A percentile compares a stretch with the other conserved stretches of the same genome.
These are phyloP conservation scores for Neomonachus schauinslandi DNA, from an alignment of 2,113 vertebrate species.

Conservation along the genomic window DNA sequence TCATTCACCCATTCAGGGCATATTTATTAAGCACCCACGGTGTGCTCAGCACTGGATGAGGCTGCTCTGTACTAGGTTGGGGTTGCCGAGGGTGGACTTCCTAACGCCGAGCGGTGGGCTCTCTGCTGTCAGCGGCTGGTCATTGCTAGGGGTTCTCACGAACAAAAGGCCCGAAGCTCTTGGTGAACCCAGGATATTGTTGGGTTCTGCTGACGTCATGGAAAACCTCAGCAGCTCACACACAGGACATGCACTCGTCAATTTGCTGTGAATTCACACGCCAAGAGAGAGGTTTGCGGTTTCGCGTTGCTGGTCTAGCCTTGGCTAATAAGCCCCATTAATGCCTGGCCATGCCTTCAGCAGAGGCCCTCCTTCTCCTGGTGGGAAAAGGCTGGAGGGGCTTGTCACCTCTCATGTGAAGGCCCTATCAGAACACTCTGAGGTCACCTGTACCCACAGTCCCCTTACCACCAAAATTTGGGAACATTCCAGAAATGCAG, in stretches of 20 bases:
- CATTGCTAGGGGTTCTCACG: neutral
- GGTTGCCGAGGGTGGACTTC: too few relatives aligned
- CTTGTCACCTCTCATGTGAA: neutral
- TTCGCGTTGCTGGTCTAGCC: neutral
- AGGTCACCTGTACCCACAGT: neutral
- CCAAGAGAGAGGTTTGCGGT: neutral
- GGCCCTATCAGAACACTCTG: neutral
- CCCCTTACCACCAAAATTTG: neutral
- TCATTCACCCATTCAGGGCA: neutral
- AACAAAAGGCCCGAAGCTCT: neutral
- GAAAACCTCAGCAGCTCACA: slow-evolving; percentile 1
- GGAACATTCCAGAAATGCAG: neutral
- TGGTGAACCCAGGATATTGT: neutral
- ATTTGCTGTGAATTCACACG: neutral
- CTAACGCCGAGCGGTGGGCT: neutral
- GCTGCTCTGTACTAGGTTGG: neutral
- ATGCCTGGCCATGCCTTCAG: neutral
- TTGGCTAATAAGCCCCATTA: neutral
- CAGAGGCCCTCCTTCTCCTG: neutral
- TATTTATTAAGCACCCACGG: neutral
- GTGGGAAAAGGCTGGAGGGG: neutral
- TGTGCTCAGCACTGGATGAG: neutral
- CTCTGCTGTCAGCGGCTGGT: too few relatives aligned
- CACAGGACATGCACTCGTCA: neutral
- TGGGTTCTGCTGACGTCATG: slow-evolving; percentile 31